These are phyloP conservation scores for Falco cherrug DNA, from an alignment of 2,797 vertebrate species.

Conservation along the genomic window DNA sequence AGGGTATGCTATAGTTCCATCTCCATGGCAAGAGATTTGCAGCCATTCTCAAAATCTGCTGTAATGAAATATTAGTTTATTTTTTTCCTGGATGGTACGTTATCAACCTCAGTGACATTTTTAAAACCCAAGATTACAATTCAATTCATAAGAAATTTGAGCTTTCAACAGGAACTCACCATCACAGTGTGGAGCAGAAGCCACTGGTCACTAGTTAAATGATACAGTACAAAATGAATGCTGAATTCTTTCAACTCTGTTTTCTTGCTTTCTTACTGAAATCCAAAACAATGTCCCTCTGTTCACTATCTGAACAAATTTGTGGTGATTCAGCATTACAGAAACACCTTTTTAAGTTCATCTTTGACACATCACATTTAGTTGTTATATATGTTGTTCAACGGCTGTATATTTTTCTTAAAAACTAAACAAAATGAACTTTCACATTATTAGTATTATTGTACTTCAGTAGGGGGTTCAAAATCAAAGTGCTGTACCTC, in stretches of 20 bases:
- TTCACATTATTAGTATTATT: constrained; percentile 10
- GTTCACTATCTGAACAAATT: constrained; percentile 30
- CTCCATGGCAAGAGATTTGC: background rate
- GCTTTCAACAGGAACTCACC: background rate
- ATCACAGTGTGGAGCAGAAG: background rate
- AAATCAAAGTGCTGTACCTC: constrained; percentile 5
- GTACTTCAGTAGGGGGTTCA: background rate
- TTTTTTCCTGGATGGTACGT: background rate
- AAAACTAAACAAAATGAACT: background rate
- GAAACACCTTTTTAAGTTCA: constrained; percentile 44
- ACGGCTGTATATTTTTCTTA: constrained; percentile 13
- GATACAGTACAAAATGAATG: background rate
- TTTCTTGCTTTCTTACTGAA: constrained; percentile 19
- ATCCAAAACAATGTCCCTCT: background rate
- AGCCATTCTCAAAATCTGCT: background rate
- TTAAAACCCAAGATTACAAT: background rate
- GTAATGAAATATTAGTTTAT: background rate
- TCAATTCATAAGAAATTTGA: background rate
- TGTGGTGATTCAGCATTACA: background rate
- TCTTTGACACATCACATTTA: constrained; percentile 25
- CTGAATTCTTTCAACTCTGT: constrained; percentile 2
- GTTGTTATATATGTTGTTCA: background rate
- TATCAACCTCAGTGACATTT: background rate
- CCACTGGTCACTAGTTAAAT: background rate
- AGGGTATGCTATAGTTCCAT: background rate